Conservation (phyloP, 2,888 invertebrate species). For the Halictus ligatus region DNA sequence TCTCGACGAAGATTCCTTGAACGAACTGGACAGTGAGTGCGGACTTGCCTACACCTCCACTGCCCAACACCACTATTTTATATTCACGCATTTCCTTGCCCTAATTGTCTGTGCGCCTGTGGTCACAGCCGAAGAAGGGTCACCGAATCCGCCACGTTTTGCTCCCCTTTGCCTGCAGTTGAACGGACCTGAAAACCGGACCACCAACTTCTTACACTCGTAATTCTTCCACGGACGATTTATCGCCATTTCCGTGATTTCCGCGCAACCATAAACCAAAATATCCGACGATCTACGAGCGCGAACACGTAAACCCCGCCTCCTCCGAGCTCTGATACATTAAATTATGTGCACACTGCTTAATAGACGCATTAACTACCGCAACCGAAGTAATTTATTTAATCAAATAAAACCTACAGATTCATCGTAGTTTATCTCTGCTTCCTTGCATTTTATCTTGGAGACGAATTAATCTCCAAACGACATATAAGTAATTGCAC, state of each 20-base stretch:
- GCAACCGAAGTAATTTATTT: no score
- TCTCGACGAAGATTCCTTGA: conserved; percentile 99
- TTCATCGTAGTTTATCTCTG: no score
- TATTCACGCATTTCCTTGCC: conserved; percentile 96
- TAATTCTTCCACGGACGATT: neutral
- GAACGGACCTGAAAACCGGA: conserved; percentile 76
- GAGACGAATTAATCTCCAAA: no score
- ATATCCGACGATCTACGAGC: neutral
- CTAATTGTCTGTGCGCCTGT: conserved; percentile 75
- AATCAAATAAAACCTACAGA: no score
- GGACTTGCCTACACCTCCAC: conserved; percentile 99
- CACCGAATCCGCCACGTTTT: conserved; percentile 83
- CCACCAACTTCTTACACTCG: conserved; percentile 42
- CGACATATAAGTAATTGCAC: no score
- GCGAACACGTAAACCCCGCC: neutral
- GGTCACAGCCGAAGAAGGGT: conserved; percentile 80
- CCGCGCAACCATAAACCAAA: neutral
- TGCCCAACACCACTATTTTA: conserved; percentile 99
- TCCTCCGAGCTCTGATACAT: no score
- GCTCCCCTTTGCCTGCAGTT: conserved; percentile 76
- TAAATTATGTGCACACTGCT: no score
- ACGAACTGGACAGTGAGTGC: conserved; percentile 99
- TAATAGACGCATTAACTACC: no score
- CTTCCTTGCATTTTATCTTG: no score
- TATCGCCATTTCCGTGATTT: neutral